A percentile compares a stretch with the other conserved stretches of the same genome.
These are phyloP conservation scores for Cyclina sinensis DNA, from an alignment of 1,140 invertebrate species.

Conservation along the genomic window DNA sequence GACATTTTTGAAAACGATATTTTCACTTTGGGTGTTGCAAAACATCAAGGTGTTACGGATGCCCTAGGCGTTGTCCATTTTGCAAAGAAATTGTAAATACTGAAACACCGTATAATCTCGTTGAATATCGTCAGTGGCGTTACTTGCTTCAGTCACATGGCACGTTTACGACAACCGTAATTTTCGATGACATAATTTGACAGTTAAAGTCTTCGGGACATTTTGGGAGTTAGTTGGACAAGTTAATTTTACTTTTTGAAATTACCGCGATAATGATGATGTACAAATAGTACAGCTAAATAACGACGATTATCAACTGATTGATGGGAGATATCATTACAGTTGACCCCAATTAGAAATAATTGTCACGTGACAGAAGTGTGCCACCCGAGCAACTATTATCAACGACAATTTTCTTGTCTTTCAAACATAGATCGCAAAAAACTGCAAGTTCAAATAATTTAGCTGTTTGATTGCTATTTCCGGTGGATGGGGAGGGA, in stretches of 20 bases:
- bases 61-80: slow-evolving; percentile 11
- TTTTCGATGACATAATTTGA: slow-evolving; percentile 56
- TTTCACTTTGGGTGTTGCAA: slow-evolving; percentile 1
- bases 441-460: no score
- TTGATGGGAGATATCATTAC: slow-evolving; percentile 47
- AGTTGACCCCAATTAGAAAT: slow-evolving; percentile 50
- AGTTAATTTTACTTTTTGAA: slow-evolving; percentile 42
- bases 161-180: slow-evolving; percentile 50
- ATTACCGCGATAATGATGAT: background rate
- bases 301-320: slow-evolving; percentile 16
- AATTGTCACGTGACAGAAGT: slow-evolving; percentile 52
- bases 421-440: background rate
- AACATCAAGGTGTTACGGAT: slow-evolving; percentile 30
- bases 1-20: slow-evolving; percentile 7
- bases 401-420: slow-evolving; percentile 41
- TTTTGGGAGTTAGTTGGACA: slow-evolving; percentile 22
- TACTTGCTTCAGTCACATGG: slow-evolving; percentile 12
- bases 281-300: slow-evolving; percentile 18
- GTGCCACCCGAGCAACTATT: slow-evolving; percentile 14
- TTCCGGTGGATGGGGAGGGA: no score
- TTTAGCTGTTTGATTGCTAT: no score
- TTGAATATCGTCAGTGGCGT: slow-evolving; percentile 23
- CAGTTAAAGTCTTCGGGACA: slow-evolving; percentile 24
- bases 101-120: slow-evolving; percentile 24
- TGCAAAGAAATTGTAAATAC: background rate